These are phyloP conservation scores for Hymenochirus boettgeri DNA, from an alignment of 2,113 vertebrate genomes.

Conservation along the genomic window DNA sequence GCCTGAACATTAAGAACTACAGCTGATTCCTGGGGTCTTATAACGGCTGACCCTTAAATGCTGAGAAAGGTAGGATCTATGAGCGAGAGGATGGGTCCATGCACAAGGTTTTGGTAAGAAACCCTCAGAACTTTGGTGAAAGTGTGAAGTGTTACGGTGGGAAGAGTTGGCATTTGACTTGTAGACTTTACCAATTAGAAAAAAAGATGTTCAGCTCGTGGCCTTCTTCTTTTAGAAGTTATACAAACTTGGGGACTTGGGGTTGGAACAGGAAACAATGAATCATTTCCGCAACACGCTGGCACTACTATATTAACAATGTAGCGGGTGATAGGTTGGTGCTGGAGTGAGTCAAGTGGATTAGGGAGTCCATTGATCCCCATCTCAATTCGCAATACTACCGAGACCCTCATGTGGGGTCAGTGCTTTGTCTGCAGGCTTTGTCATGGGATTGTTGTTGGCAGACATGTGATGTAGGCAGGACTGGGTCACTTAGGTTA, in stretches of 20 bases:
- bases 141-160: constrained; percentile 31
- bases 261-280: no score
- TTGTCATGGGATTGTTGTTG: constrained; percentile 50
- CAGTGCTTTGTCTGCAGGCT: constrained; percentile 37
- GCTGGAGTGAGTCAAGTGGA: no score
- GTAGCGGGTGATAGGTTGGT: no score
- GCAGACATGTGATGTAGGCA: background rate
- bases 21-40: background rate
- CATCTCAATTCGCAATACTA: no score
- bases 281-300: no score
- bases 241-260: no score
- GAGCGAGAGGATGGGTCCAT: constrained; percentile 52
- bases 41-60: constrained; percentile 42
- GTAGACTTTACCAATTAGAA: no score
- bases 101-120: constrained; percentile 56
- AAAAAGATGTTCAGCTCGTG: no score
- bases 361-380: no score
- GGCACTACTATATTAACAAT: no score
- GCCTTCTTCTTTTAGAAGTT: no score
- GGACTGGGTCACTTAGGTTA: background rate
- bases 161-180: background rate
- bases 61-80: constrained; percentile 48
- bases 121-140: constrained; percentile 45
- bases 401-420: constrained; percentile 46
- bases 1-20: constrained; percentile 30